Evolutionary conservation across 1,140 invertebrate species (phyloP).

Genomic region (Pseudomyrmex sp.): DNA sequence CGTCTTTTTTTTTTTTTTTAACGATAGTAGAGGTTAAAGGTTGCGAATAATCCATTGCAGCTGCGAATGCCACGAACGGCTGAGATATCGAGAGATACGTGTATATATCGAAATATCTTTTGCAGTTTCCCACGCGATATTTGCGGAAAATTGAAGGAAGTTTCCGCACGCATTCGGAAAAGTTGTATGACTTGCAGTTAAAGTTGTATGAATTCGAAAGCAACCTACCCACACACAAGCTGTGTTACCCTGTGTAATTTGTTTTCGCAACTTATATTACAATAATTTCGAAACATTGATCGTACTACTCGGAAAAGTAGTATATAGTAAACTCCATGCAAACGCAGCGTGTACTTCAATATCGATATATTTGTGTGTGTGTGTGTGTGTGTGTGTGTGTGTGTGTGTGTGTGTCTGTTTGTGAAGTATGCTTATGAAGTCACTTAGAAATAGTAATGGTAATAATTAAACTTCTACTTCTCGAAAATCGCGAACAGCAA

Average conservation of each 20-base stretch:
- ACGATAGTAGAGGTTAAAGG: constrained; percentile 22
- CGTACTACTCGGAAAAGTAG: constrained; percentile 1
- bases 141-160: constrained; percentile 7
- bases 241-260: constrained; percentile 32
- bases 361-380: constrained; percentile 5
- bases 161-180: neutral
- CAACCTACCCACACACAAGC: neutral
- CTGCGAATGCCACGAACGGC: neutral
- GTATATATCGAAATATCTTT: neutral
- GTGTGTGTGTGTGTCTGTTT: no score
- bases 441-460: constrained; percentile 5
- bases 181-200: constrained; percentile 20
- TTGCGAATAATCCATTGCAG: constrained; percentile 16
- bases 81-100: no score
- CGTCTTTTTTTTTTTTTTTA: constrained; percentile 15
- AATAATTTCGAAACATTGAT: constrained; percentile 42
- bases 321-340: constrained; percentile 10
- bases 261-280: constrained; percentile 55
- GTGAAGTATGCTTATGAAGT: neutral
- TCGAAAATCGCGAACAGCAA: neutral
- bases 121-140: neutral
- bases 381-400: no score
- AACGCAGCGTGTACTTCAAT: constrained; percentile 17
- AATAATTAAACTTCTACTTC: constrained; percentile 49
- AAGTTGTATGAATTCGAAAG: constrained; percentile 31